Base-by-base conservation (phyloP, 2,888 invertebrate genomes). In the Rhingia campestris region DNA sequence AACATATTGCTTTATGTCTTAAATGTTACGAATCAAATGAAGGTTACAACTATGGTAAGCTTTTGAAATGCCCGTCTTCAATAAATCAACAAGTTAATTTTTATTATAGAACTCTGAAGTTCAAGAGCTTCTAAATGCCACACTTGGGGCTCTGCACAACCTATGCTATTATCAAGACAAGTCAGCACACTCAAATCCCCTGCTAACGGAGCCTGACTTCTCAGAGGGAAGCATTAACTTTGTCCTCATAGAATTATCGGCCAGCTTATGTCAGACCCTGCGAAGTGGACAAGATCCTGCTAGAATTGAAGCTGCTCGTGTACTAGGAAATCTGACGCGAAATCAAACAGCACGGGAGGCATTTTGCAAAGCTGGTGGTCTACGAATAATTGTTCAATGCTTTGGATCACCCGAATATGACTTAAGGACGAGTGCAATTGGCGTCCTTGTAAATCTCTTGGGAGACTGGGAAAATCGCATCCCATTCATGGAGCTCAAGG, bases 101-200 rank as follows among this genome's bases (percentile, higher is more conserved):
- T 53, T 10, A 12, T 81, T 80, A 3, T 73, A 91, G 87, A 92
- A 92, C 84, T 80, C 87, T 66, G 93, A 93, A 86, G 93, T 94
- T 86, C 95, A 95, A 87, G 97, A 97, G 90, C 91, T 97, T 53
- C 93, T 96, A 3, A 93, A 96, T 80, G 96, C 96, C 4, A 94
- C 95, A 10, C 91, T 97, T 54, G 96, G 96, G 6, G 96, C 97
- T 0, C 92, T 97, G 81, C 97, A 97, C 91, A 97, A 97, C 91
- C 92, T 97, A 67, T 96, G 97, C 2, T 97, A 95, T 91, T 96
- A 96, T 90, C 92, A 92, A 87, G 91, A 91, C 87, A 92, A 92
- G 66, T 87, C 92, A 6, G 3, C 43, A 22, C 12, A 9, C 6
- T 3, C 43, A 1, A 54, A 67, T 12, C 9, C 51, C 4, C 9